Evolutionary conservation across 2,113 vertebrate genomes (phyloP).

Genomic region (Gila orcuttii): DNA sequence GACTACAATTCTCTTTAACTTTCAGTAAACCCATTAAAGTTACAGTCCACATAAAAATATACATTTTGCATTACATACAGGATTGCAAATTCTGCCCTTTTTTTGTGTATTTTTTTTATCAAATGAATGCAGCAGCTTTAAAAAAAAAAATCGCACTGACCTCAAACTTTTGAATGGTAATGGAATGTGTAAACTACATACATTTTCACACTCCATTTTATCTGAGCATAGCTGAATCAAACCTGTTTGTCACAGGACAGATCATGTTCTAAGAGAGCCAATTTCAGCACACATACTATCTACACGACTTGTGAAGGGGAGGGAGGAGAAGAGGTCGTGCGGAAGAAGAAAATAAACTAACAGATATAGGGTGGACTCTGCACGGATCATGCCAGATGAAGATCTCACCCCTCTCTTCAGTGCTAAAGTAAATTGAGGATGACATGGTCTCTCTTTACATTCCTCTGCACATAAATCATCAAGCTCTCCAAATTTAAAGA

Average conservation of each 20-base stretch:
- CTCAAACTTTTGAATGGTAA: background rate
- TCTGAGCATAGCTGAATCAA: background rate
- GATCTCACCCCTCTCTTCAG: background rate
- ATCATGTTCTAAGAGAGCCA: background rate
- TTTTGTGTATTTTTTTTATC: too few relatives aligned
- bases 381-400: background rate
- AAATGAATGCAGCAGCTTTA: too few relatives aligned
- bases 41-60: background rate
- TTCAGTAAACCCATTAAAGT: background rate
- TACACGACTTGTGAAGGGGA: background rate
- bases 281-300: background rate
- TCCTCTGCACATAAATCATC: conserved; percentile 51
- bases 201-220: background rate
- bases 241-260: background rate
- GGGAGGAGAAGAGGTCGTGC: background rate
- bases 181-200: background rate
- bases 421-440: conserved; percentile 12
- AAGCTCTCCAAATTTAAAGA: conserved; percentile 53
- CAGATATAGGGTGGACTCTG: conserved; percentile 6
- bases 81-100: too few relatives aligned
- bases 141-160: background rate
- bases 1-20: background rate
- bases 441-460: conserved; percentile 34
- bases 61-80: too few relatives aligned
- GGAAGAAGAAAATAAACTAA: conserved; percentile 1